Base-by-base conservation (phyloP, 2,113 vertebrate genomes). In the Centropus unirufus region DNA sequence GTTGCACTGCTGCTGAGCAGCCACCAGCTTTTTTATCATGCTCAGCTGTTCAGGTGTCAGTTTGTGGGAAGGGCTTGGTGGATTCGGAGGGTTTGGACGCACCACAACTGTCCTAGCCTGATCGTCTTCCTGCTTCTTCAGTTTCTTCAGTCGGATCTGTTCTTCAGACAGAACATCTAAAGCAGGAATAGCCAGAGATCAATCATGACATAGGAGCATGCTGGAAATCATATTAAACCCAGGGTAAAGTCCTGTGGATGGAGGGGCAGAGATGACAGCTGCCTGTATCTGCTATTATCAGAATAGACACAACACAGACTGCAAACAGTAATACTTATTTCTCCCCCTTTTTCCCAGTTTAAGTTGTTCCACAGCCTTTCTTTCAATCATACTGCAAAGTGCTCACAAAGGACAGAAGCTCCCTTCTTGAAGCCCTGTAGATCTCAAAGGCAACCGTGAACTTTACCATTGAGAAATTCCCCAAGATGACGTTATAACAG, bases 1-100 rank as follows among this genome's bases (percentile, higher is more conserved):
- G 97, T 99, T 99, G 97, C 99, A 99, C 97, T 99, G 99, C 81
- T 99, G 99, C 96, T 99, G 99, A 97, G 99, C 99, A 1, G 99
- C 96, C 87, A 99, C 99, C 58, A 99, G 98, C 96, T 99, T 99
- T 97, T 99, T 98, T 4, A 99, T 99, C 99, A 99, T 99, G 94
- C 98, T 98, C 95, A 98, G 97, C 95, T 99, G 99, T 84, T 99
- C 98, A 0, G 98, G 98, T 1, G 98, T 99, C 96, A 99, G 98
- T 23, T 98, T 88, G 44, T 97, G 97, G 40, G 97, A 96, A 64
- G 88, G 92, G 68, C 98, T 98, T 15, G 97, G 94, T 0, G 97
- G 95, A 8, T 97, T 97, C 1, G 96, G 84, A 72, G 97, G 92
- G 46, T 78, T 92, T 1, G 98, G 98, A 46, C 96, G 97, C 96